Evolutionary conservation across 2,113 vertebrate genomes (phyloP).

Genomic region (Saguinus midas): DNA sequence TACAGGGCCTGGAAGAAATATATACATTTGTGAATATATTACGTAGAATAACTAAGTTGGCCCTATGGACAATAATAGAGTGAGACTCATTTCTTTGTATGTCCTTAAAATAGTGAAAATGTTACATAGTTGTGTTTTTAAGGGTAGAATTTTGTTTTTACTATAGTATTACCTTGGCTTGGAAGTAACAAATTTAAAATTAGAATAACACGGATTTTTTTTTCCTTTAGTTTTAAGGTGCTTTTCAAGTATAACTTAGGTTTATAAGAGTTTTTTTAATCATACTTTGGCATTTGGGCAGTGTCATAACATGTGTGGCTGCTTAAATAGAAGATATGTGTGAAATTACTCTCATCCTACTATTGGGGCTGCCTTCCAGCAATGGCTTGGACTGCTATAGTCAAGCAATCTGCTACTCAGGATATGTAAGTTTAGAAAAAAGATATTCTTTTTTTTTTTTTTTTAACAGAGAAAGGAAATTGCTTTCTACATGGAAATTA

Average conservation of each 20-base stretch:
- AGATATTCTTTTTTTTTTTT: background rate
- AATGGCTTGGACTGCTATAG: constrained; percentile 17
- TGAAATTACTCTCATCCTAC: constrained; percentile 50
- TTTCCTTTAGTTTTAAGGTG: background rate
- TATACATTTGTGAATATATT: background rate
- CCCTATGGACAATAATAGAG: background rate
- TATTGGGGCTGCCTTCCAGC: constrained; percentile 48
- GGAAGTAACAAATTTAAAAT: constrained; percentile 30
- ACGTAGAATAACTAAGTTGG: background rate
- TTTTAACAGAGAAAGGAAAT: constrained; percentile 12
- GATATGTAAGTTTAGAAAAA: constrained; percentile 55
- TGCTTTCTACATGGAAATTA: constrained; percentile 12
- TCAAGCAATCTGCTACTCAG: constrained; percentile 53
- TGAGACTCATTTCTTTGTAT: background rate
- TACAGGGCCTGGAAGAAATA: background rate
- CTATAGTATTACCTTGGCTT: background rate
- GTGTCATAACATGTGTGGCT: constrained; percentile 56
- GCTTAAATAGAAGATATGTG: constrained; percentile 52
- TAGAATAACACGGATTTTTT: background rate
- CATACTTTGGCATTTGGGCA: constrained; percentile 53
- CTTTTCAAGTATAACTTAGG: constrained; percentile 22
- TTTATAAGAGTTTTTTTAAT: constrained; percentile 43
- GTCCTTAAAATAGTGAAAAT: constrained; percentile 9
- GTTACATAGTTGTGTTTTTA: background rate
- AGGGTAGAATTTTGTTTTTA: background rate